These are phyloP conservation scores for Brienomyrus longianalis DNA, from an alignment of 2,113 vertebrate genomes.

Conservation along the genomic window DNA sequence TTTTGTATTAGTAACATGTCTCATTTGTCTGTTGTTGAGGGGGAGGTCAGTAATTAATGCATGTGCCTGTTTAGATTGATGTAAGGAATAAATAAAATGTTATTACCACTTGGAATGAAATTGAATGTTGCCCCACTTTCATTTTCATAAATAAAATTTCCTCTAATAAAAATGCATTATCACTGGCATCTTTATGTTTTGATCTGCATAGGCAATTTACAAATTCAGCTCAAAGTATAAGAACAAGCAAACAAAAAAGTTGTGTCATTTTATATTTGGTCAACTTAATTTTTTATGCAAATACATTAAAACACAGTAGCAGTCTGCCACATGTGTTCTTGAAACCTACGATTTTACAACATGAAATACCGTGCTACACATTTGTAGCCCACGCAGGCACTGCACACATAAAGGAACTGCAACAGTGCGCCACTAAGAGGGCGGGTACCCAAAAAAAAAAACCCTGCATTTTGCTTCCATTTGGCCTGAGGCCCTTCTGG, in stretches of 20 bases:
- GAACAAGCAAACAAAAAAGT: neutral
- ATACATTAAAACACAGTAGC: neutral
- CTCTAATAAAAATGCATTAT: neutral
- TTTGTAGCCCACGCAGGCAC: neutral
- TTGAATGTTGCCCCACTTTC: neutral
- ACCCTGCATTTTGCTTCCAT: neutral
- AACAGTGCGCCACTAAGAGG: neutral
- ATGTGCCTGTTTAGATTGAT: neutral
- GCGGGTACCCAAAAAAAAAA: neutral
- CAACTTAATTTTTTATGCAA: neutral
- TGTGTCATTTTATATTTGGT: neutral
- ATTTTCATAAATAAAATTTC: neutral
- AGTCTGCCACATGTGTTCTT: neutral
- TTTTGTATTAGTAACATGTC: neutral
- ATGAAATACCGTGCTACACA: neutral
- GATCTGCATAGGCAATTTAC: neutral
- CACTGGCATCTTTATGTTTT: neutral
- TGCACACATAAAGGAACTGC: neutral
- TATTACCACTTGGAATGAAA: neutral
- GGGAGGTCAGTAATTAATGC: neutral
- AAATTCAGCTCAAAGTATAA: neutral
- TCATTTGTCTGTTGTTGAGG: neutral
- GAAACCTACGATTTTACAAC: neutral
- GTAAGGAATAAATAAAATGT: neutral
- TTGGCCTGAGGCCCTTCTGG: slow-evolving; percentile 7